Conservation (phyloP, 2,113 vertebrate genomes). For the Rattus norvegicus region GRCr8 NC_086019.1:43254001-43254500, state of each 20-base stretch:
- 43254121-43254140: not conserved
- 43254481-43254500: constrained; percentile 39
- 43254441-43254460: not conserved
- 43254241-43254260: too few relatives aligned
- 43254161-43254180: not conserved
- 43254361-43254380: not conserved
- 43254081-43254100: not conserved
- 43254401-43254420: not conserved
- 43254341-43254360: too few relatives aligned
- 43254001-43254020: not conserved
- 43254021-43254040: not conserved
- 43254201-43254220: too few relatives aligned
- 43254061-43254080: not conserved
- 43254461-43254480: not conserved
- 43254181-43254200: too few relatives aligned
- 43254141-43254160: not conserved
- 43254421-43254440: not conserved
- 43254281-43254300: too few relatives aligned
- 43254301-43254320: too few relatives aligned
- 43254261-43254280: too few relatives aligned
- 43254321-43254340: too few relatives aligned
- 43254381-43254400: not conserved
- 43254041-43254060: constrained; percentile 22
- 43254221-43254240: too few relatives aligned
- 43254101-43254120: not conserved